phyloP scores from a whole-genome alignment of 1,140 invertebrate species.

The Drosophila varians region DNA sequence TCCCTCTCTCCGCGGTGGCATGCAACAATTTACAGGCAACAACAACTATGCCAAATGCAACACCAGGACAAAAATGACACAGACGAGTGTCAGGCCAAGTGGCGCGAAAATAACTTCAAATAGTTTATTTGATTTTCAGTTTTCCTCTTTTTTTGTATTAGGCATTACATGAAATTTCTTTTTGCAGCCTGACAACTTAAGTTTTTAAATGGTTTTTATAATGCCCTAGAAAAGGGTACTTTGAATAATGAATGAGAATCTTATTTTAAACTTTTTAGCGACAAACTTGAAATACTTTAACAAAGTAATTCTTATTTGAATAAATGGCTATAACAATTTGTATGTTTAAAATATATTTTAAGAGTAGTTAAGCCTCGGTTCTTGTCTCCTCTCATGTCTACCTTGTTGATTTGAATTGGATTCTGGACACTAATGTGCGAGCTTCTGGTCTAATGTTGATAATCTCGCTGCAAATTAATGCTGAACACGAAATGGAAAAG shows the following conservation, averaged over 20 bases:
- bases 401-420: constrained; percentile 40
- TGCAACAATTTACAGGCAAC: constrained; percentile 59
- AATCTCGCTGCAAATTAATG: constrained; percentile 72
- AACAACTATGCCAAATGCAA: constrained; percentile 22
- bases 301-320: no score
- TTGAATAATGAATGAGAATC: not conserved
- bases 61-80: constrained; percentile 69
- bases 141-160: constrained; percentile 1
- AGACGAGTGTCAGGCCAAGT: constrained; percentile 75
- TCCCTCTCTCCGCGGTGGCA: constrained; percentile 15
- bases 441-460: constrained; percentile 39
- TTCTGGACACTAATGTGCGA: constrained; percentile 26
- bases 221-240: not conserved
- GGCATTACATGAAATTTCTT: constrained; percentile 53
- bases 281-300: no score
- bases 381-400: not conserved
- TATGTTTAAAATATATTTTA: no score
- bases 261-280: no score
- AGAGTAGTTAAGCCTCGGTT: not conserved
- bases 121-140: constrained; percentile 50
- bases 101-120: constrained; percentile 77
- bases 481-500: constrained; percentile 70
- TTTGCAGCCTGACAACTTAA: constrained; percentile 48
- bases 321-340: no score
- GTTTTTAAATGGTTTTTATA: constrained; percentile 29